Percentiles rank a stretch among this genome's conserved stretches.
Conservation (phyloP, 2,113 vertebrate genomes). For the Thalassarche chlororhynchos region DNA sequence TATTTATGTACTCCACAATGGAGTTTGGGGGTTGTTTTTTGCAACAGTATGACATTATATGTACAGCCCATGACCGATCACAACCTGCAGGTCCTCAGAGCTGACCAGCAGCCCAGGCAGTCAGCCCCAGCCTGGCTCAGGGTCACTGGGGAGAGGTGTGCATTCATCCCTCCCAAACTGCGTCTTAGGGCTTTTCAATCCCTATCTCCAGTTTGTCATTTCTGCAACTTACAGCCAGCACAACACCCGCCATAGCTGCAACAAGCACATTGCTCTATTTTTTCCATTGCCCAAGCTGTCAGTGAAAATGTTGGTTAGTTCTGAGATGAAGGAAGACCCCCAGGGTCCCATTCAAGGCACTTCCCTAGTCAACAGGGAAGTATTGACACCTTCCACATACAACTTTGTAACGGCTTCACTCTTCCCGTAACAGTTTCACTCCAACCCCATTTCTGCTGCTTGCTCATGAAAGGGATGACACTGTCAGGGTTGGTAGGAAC, state of each 20-base stretch:
- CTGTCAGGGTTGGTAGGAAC: neutral
- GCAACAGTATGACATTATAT: neutral
- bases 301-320: neutral
- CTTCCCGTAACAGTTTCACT: neutral
- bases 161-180: neutral
- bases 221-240: neutral
- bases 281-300: neutral
- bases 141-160: neutral
- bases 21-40: neutral
- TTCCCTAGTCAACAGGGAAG: neutral
- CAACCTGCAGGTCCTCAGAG: neutral
- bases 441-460: neutral
- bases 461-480: neutral
- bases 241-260: accelerated
- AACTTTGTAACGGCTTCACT: neutral
- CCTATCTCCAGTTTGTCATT: neutral
- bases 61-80: neutral
- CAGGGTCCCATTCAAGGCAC: neutral
- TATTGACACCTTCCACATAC: neutral
- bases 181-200: neutral
- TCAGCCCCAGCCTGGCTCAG: neutral
- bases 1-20: neutral
- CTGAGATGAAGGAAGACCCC: neutral
- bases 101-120: neutral
- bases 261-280: neutral